A percentile compares a stretch with the other conserved stretches of the same genome.
Evolutionary conservation across 1,140 invertebrate genomes (phyloP).

Genomic region (Pollicipes pollicipes): DNA sequence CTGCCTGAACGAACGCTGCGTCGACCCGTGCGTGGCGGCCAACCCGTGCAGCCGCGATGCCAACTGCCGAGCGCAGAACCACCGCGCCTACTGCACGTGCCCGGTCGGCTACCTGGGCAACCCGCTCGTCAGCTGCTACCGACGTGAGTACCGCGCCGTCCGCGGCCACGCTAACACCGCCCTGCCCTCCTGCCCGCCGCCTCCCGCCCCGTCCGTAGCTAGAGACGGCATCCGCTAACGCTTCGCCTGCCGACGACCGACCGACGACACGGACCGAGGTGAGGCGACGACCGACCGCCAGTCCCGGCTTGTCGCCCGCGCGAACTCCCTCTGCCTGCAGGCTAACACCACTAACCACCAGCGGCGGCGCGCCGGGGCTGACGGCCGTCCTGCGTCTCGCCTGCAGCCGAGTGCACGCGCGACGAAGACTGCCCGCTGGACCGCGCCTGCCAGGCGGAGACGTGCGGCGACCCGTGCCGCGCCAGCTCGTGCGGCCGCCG

Average conservation of each 20-base stretch:
- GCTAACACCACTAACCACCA: too few relatives aligned
- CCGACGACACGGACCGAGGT: too few relatives aligned
- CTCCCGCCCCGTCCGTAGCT: too few relatives aligned
- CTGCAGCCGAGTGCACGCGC: constrained; percentile 55
- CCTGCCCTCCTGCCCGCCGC: too few relatives aligned
- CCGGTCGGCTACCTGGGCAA: constrained; percentile 67
- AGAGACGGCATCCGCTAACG: too few relatives aligned
- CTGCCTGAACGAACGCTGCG: constrained; percentile 57
- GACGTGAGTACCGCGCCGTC: constrained; percentile 12
- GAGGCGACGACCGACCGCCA: too few relatives aligned
- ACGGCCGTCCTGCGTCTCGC: too few relatives aligned
- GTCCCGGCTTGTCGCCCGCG: too few relatives aligned
- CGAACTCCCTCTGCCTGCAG: too few relatives aligned
- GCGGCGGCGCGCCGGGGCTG: too few relatives aligned
- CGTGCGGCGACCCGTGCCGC: constrained; percentile 59
- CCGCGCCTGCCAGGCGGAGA: constrained; percentile 54
- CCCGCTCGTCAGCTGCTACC: constrained; percentile 29
- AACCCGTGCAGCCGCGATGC: constrained; percentile 62
- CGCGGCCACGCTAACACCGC: too few relatives aligned
- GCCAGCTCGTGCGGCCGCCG: constrained; percentile 51
- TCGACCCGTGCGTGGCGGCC: constrained; percentile 52
- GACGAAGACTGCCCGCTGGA: constrained; percentile 72
- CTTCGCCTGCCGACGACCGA: too few relatives aligned
- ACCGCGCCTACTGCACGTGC: constrained; percentile 60
- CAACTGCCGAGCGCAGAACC: constrained; percentile 48